Percentiles rank a stretch among this genome's conserved stretches.
These are phyloP conservation scores for Psophia crepitans DNA, from an alignment of 2,113 vertebrate genomes.

Conservation along the genomic window DNA sequence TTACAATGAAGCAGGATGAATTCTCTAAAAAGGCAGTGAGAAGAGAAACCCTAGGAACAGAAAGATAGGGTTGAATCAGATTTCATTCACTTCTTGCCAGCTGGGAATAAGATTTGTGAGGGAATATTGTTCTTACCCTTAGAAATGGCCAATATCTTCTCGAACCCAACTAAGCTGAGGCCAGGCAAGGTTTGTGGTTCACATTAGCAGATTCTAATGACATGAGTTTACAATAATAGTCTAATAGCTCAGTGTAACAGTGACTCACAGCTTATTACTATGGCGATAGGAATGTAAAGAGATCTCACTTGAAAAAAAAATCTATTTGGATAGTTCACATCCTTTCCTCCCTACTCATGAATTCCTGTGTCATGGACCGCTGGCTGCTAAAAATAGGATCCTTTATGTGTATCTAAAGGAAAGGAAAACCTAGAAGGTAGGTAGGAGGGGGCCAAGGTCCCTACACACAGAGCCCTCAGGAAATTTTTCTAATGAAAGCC, in stretches of 20 bases:
- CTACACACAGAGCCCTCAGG: background rate
- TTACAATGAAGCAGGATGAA: background rate
- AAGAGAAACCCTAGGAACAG: background rate
- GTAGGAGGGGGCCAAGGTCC: background rate
- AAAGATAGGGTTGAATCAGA: background rate
- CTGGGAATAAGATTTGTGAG: background rate
- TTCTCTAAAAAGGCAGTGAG: background rate
- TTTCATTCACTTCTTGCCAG: background rate
- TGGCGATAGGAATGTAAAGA: conserved; percentile 3
- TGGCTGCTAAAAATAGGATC: conserved; percentile 39
- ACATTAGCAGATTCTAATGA: conserved; percentile 1
- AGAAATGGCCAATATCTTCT: background rate
- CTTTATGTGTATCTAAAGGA: background rate
- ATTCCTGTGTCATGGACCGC: conserved; percentile 31
- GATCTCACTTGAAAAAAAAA: conserved; percentile 15
- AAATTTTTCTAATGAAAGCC: background rate
- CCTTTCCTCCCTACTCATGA: conserved; percentile 56
- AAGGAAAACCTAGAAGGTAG: conserved; percentile 16
- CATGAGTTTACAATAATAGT: conserved; percentile 18
- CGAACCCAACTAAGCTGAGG: background rate
- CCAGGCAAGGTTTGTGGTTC: background rate
- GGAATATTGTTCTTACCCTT: background rate
- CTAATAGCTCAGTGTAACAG: conserved; percentile 19
- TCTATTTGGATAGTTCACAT: conserved; percentile 36
- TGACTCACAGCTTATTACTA: conserved; percentile 43